Evolutionary conservation across 2,888 invertebrate genomes (phyloP), one percentile per base, ranked within the genome.

Genomic region (Eristalis tenax): DNA sequence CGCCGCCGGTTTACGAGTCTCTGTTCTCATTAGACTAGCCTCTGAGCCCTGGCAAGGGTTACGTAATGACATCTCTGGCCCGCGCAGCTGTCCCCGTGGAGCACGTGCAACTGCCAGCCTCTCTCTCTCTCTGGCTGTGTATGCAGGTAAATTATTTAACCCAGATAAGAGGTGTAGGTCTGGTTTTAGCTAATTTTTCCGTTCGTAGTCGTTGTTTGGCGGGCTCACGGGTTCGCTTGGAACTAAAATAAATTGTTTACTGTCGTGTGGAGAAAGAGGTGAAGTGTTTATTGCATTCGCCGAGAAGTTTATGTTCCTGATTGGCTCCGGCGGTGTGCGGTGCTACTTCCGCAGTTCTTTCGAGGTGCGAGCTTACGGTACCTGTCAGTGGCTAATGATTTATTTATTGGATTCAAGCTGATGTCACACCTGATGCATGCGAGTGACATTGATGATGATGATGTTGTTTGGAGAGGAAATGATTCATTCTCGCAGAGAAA

Each of bases 121-220:
- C 28, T 26, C 43, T 15, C n/a, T 22, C 66, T 59, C 28, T 26
- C 43, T 1, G 13, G 13, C 18, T 50, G 50, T 50, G 23, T n/a
- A 77, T 77, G 69, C 77, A 70, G 69, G 69, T 68, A 40, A 56
- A 56, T 69, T 63, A 69, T 50, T 69, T 69, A 56, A 38, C 69
- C 56, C 63, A 77, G 77, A 77, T 69, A 77, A 77, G 66, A 40
- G 68, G 56, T 63, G 50, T 63, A 18, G 35, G 35, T 68, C 43
- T 50, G 61, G 23, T n/a, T 61, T 15, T 22, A 3, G 18, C 4
- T 65, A 50, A 50, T 50, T 50, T 50, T 50, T 50, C 18, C 18
- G 8, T 18, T 18, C 18, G 50, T 8, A 18, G 50, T 18, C 18
- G 50, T 13, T 22, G 23, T 26, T 22, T 4, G 13, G 50, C 13